phyloP scores from a whole-genome alignment of 2,113 vertebrate genomes.

The Microcebus griseorufus region DNA sequence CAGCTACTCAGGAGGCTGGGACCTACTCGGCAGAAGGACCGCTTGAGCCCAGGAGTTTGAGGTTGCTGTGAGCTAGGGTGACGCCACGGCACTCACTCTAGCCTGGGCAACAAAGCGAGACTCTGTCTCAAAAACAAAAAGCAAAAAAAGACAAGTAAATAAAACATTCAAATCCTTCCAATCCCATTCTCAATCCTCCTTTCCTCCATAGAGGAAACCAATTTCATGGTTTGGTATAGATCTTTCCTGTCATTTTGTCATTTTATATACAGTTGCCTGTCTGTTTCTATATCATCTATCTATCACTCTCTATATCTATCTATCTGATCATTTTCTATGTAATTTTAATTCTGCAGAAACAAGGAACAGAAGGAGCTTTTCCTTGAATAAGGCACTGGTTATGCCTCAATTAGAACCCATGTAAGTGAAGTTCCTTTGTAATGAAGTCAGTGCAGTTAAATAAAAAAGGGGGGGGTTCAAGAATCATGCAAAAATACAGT shows the following conservation, averaged over 20 bases:
- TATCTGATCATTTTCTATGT: neutral
- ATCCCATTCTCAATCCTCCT: neutral
- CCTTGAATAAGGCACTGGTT: conserved; percentile 26
- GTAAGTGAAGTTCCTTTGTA: conserved; percentile 61
- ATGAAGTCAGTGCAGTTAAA: conserved; percentile 65
- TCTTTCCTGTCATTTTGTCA: neutral
- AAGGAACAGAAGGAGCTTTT: conserved; percentile 13
- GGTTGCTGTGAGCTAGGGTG: no score
- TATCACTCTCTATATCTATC: neutral
- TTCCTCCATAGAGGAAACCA: neutral
- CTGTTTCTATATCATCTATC: neutral
- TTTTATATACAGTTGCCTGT: neutral
- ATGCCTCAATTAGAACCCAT: conserved; percentile 30
- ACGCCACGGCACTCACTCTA: no score
- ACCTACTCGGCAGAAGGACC: no score
- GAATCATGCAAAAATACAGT: conserved; percentile 52
- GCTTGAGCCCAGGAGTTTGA: no score
- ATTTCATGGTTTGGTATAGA: neutral
- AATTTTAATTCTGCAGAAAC: conserved; percentile 35
- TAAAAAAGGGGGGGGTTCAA: neutral
- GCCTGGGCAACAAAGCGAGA: no score
- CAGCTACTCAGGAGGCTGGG: no score
- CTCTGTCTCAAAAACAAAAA: no score
- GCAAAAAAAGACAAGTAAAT: neutral
- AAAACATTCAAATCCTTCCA: neutral